Base-by-base conservation (phyloP, 2,113 vertebrate species). In the Tragulus kanchil region DNA sequence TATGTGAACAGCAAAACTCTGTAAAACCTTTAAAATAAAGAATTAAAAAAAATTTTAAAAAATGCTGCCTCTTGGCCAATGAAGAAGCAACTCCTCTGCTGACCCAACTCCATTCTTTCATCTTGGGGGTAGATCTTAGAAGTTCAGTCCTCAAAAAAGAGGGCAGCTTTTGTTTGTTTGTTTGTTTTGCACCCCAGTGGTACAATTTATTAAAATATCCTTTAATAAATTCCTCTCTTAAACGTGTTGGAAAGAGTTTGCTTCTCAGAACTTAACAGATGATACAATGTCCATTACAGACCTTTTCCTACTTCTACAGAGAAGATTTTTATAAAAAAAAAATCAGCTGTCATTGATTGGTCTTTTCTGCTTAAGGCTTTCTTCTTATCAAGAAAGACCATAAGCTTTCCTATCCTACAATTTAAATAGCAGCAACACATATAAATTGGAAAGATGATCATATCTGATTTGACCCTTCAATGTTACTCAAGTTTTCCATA, bases 361-460 rank as follows among this genome's bases (percentile, higher is more conserved):
- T 79, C 64, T 64, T 86, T 88, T 61, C 61, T 82, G 10, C 28
- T 81, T 8, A 61, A 78, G 62, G 42, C 14, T 94, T 96, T 94
- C 36, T 89, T 94, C 36, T 84, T 83, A 85, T 94, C 11, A 92
- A 61, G 59, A 87, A 85, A 89, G 50, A 89, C 52, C 45, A 59
- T 52, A 83, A 50, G 21, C 36, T 52, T 85, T 69, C 31, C 11
- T 50, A 1, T 73, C 67, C 85, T 96, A 93, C 61, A 58, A 3
- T 62, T 58, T 96, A 93, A 96, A 92, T n/a, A 84, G 28, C 21
- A 96, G 23, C 92, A 14, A 84, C 11, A 73, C 36, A 56, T 87
- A 73, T 56, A 67, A 54, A 56, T 64, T 85, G 36, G 69, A 97
- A 93, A 84, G n/a, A n/a, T n/a, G n/a, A n/a, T n/a, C n/a, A n/a